Conservation (phyloP, 2,888 invertebrate genomes). For the Melolontha melolontha region DNA sequence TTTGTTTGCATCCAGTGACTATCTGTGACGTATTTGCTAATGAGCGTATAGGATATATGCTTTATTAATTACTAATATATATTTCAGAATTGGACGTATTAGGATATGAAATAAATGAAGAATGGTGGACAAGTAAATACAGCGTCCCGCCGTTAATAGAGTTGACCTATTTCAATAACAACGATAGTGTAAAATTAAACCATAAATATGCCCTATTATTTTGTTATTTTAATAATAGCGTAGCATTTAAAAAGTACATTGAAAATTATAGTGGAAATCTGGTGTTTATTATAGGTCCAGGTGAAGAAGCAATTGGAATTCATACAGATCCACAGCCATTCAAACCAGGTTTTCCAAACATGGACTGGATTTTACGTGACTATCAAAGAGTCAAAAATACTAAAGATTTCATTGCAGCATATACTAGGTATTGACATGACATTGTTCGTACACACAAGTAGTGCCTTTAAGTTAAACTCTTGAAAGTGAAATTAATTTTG, state of each 20-base stretch:
- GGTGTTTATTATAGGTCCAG: constrained; percentile 81
- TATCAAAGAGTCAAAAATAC: constrained; percentile 72
- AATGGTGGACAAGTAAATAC: constrained; percentile 85
- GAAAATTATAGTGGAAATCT: constrained; percentile 73
- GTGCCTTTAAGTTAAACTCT: no score
- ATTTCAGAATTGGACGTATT: constrained; percentile 71
- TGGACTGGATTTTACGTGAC: constrained; percentile 70
- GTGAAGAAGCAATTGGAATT: constrained; percentile 69
- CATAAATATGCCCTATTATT: constrained; percentile 75
- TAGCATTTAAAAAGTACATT: constrained; percentile 78
- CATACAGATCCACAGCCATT: constrained; percentile 81
- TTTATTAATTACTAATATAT: constrained; percentile 20
- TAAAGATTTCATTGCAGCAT: constrained; percentile 76
- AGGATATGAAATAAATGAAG: constrained; percentile 82
- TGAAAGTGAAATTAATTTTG: no score
- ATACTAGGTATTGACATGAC: constrained; percentile 58
- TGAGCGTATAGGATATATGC: no score
- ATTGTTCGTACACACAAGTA: constrained; percentile 11
- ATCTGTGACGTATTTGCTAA: no score
- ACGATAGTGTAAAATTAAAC: constrained; percentile 55
- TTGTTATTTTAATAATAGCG: constrained; percentile 83
- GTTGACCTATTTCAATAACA: constrained; percentile 70
- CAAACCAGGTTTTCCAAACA: constrained; percentile 66
- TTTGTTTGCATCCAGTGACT: no score
- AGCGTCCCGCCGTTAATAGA: constrained; percentile 79